Percentiles rank a stretch among this genome's conserved stretches.
Evolutionary conservation across 2,888 invertebrate genomes (phyloP).

Genomic region (Dicranocentrus wangi): DNA sequence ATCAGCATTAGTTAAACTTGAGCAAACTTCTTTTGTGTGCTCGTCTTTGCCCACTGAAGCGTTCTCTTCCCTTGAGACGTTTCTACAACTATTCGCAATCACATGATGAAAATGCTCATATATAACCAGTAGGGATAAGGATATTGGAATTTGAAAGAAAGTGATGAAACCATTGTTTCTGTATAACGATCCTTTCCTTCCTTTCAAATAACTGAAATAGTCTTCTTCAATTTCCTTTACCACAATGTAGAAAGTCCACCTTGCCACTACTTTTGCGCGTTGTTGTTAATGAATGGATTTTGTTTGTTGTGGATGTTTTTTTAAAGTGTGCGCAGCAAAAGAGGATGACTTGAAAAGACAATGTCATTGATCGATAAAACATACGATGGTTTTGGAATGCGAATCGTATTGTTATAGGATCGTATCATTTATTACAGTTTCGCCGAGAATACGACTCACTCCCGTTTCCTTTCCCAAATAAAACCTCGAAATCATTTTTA

Average conservation of each 20-base stretch:
- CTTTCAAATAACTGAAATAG: background rate
- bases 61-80: background rate
- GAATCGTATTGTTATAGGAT: no score
- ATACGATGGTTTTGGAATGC: no score
- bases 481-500: background rate
- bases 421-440: no score
- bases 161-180: background rate
- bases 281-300: background rate
- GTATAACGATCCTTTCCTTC: background rate
- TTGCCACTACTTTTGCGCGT: background rate
- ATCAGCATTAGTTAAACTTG: constrained; percentile 4
- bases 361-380: background rate
- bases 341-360: background rate
- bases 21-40: background rate
- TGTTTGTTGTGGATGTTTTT: background rate
- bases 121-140: background rate
- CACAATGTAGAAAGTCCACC: constrained; percentile 8
- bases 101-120: no score
- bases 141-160: constrained; percentile 1
- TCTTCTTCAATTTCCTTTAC: background rate
- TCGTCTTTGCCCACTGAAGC: constrained; percentile 5
- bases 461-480: background rate
- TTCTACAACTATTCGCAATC: background rate
- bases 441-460: no score
- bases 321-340: no score